Evolutionary conservation across 2,113 vertebrate genomes (phyloP).

Genomic region (Cariama cristata): DNA sequence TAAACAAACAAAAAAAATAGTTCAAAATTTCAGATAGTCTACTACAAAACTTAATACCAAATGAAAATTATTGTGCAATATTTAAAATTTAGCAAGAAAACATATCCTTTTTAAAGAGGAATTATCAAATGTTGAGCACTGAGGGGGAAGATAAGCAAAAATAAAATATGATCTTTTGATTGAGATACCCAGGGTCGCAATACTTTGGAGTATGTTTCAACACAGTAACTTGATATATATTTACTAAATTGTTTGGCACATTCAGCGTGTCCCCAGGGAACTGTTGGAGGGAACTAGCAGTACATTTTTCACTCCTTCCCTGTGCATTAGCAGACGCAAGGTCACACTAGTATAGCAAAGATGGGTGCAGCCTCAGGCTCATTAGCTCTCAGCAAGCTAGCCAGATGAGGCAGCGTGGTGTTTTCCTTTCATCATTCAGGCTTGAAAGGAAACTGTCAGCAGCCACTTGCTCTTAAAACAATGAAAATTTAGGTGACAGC

Average conservation of each 20-base stretch:
- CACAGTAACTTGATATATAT: slow-evolving; percentile 76
- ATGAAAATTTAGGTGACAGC: slow-evolving; percentile 85
- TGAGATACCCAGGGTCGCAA: slow-evolving; percentile 62
- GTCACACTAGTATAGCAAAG: slow-evolving; percentile 80
- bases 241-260: slow-evolving; percentile 81
- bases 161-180: slow-evolving; percentile 63
- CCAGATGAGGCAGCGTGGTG: slow-evolving; percentile 79
- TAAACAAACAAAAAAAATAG: neutral
- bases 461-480: slow-evolving; percentile 84
- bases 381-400: slow-evolving; percentile 84
- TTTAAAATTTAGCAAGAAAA: slow-evolving; percentile 29
- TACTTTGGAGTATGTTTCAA: slow-evolving; percentile 66
- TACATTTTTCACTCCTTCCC: slow-evolving; percentile 78
- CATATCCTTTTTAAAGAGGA: neutral
- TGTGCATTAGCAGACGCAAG: slow-evolving; percentile 80
- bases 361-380: slow-evolving; percentile 81
- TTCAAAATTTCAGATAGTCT: neutral
- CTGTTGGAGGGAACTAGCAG: slow-evolving; percentile 61
- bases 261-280: slow-evolving; percentile 70
- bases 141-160: slow-evolving; percentile 10
- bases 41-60: neutral
- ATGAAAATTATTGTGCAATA: neutral
- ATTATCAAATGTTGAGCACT: neutral
- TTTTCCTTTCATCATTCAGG: slow-evolving; percentile 88
- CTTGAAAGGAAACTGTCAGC: slow-evolving; percentile 86